phyloP scores from a whole-genome alignment of 2,113 vertebrate species.

The Progne subis region DNA sequence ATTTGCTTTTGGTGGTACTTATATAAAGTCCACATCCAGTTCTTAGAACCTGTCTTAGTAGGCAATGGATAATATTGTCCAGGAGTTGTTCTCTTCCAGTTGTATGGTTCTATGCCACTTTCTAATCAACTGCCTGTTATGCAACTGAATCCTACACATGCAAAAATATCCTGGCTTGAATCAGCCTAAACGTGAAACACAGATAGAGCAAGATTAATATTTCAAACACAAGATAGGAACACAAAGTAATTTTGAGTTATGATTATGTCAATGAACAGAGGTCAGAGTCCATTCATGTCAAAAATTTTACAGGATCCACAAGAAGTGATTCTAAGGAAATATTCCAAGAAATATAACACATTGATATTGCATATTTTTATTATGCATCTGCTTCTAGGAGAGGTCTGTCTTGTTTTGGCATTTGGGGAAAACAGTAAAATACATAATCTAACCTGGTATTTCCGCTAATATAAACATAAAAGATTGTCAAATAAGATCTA shows the following conservation, averaged over 20 bases:
- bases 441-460: background rate
- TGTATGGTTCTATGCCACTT: background rate
- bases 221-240: background rate
- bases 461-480: background rate
- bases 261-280: background rate
- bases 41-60: background rate
- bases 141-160: background rate
- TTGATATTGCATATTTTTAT: background rate
- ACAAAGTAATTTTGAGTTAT: background rate
- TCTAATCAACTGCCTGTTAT: background rate
- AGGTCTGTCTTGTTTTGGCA: background rate
- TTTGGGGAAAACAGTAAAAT: background rate
- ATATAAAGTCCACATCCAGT: rapidly evolving
- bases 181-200: background rate
- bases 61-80: background rate
- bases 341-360: background rate
- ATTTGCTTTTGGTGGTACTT: background rate
- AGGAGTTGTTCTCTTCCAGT: background rate
- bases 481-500: background rate
- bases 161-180: background rate
- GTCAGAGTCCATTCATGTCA: background rate
- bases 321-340: background rate
- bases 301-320: background rate
- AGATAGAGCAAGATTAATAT: background rate
- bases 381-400: background rate